A percentile compares a stretch with the other conserved stretches of the same genome.
Conservation (phyloP, 23 tunicate species). For the Botrylloides violaceus region DNA sequence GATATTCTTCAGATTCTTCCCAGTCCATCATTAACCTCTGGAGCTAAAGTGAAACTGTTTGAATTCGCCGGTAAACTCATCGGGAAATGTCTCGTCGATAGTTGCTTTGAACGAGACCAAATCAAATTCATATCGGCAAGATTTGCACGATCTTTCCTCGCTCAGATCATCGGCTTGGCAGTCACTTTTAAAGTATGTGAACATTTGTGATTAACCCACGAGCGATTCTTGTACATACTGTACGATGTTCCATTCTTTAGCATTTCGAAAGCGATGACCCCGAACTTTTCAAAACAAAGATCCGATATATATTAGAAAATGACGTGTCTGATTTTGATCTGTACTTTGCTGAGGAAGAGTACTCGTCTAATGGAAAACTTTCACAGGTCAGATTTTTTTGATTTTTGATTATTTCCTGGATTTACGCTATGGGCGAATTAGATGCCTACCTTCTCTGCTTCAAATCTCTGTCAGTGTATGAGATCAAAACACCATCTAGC, state of each 20-base stretch:
- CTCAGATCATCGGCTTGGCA: constrained; percentile 82
- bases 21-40: constrained; percentile 14
- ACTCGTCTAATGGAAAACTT: constrained; percentile 25
- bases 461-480: too few relatives aligned
- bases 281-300: constrained; percentile 55
- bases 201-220: too few relatives aligned
- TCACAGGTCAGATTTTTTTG: constrained; percentile 20
- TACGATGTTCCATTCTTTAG: too few relatives aligned
- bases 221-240: too few relatives aligned
- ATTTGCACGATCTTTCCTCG: constrained; percentile 77
- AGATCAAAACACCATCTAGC: background rate
- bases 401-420: background rate
- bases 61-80: constrained; percentile 91
- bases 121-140: constrained; percentile 43
- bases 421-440: too few relatives aligned
- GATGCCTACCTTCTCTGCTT: background rate
- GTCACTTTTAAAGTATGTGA: constrained; percentile 57
- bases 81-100: constrained; percentile 76
- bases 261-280: constrained; percentile 91
- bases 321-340: constrained; percentile 66
- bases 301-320: constrained; percentile 50
- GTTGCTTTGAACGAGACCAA: constrained; percentile 33
- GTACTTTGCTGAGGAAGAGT: constrained; percentile 72
- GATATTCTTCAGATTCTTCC: constrained; percentile 75
- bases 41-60: constrained; percentile 51